Conservation (phyloP, 2,113 vertebrate genomes). For the Trogon surrucura region DNA sequence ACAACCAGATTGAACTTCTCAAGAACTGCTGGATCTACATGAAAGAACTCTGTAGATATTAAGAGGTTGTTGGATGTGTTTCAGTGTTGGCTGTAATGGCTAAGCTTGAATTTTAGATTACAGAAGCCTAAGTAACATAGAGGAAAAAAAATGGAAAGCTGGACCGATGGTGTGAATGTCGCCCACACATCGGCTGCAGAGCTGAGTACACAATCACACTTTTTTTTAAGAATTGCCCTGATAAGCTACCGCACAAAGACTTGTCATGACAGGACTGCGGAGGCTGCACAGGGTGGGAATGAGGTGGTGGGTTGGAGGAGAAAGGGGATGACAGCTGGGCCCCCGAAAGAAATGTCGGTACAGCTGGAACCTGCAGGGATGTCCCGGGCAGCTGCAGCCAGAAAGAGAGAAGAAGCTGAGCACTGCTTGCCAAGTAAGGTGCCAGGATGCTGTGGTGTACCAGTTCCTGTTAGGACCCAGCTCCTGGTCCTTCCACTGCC, state of each 20-base stretch:
- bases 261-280: neutral
- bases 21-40: constrained; percentile 56
- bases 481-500: neutral
- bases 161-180: neutral
- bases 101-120: constrained; percentile 34
- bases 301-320: neutral
- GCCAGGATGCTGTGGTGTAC: neutral
- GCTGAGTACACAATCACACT: neutral
- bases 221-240: neutral
- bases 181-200: neutral
- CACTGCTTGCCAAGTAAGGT: neutral
- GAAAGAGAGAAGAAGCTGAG: neutral
- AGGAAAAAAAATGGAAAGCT: neutral
- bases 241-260: neutral
- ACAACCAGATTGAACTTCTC: constrained; percentile 42
- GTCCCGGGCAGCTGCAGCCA: neutral
- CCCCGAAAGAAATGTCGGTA: neutral
- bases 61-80: constrained; percentile 37
- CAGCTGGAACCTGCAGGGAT: neutral
- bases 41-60: constrained; percentile 43
- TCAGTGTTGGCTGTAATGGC: constrained; percentile 6
- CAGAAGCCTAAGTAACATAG: neutral
- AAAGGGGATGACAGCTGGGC: neutral
- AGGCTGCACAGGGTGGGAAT: neutral
- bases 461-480: neutral